Conservation (phyloP, 2,888 invertebrate genomes). For the Volucella zonaria region DNA sequence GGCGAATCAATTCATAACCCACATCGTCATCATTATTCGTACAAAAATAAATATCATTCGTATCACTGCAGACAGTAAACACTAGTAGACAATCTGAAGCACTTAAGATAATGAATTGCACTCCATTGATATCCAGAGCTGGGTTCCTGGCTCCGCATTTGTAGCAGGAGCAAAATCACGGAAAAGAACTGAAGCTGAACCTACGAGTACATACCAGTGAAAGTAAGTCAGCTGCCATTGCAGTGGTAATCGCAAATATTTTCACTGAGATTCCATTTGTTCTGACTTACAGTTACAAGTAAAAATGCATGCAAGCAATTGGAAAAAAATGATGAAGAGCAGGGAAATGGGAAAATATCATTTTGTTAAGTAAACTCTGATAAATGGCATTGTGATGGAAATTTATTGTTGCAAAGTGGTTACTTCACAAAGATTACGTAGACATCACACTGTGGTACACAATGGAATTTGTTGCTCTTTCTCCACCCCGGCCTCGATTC, state of each 20-base stretch:
- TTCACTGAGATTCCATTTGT: conserved; percentile 66
- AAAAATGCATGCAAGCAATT: conserved; percentile 1
- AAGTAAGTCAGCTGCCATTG: conserved; percentile 26
- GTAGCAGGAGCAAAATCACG: too few species aligned
- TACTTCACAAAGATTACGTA: conserved; percentile 70
- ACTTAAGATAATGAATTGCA: conserved; percentile 73
- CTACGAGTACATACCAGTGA: conserved; percentile 14
- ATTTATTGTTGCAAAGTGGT: conserved; percentile 70
- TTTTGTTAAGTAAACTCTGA: conserved; percentile 67
- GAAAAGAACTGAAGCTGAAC: not conserved
- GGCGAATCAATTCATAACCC: conserved; percentile 47
- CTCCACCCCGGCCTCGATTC: too few species aligned
- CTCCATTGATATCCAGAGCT: conserved; percentile 29
- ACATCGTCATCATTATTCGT: conserved; percentile 29
- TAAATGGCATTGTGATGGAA: conserved; percentile 71
- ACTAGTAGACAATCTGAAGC: conserved; percentile 50
- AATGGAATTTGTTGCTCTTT: conserved; percentile 30
- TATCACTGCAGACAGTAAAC: conserved; percentile 38
- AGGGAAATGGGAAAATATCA: conserved; percentile 35
- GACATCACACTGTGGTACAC: conserved; percentile 55
- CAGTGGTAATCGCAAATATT: conserved; percentile 68
- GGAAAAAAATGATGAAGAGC: not conserved
- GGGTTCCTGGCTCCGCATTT: not conserved
- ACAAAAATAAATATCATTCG: conserved; percentile 4
- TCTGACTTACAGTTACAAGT: conserved; percentile 25